Evolutionary conservation across 2,797 vertebrate species (phyloP).

Genomic region (Hapalemur alaotrensis): DNA sequence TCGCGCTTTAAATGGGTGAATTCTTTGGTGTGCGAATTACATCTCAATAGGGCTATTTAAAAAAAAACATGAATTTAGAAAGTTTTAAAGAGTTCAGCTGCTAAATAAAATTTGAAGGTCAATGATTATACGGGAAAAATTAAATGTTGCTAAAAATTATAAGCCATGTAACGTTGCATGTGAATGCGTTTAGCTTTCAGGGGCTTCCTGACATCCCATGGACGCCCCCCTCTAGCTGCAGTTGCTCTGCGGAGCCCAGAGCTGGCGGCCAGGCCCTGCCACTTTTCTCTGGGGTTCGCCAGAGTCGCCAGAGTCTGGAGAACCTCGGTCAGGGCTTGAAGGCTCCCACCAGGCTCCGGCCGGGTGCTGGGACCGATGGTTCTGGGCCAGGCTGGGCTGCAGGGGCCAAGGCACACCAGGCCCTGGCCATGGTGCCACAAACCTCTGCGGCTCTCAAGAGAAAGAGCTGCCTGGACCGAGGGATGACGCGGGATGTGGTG

Average conservation of each 20-base stretch:
- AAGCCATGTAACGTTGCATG: not conserved
- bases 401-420: fast-evolving
- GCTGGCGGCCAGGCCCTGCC: not conserved
- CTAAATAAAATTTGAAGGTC: not conserved
- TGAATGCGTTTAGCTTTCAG: not conserved
- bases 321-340: not conserved
- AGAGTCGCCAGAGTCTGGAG: not conserved
- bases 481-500: fast-evolving
- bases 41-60: not conserved
- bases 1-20: not conserved
- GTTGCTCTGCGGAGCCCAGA: too few species aligned
- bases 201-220: not conserved
- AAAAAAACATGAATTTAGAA: not conserved
- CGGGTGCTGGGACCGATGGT: fast-evolving
- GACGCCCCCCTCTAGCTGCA: not conserved
- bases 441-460: not conserved
- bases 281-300: not conserved
- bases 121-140: not conserved
- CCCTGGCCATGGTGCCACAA: not conserved
- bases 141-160: not conserved
- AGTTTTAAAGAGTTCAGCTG: not conserved
- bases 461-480: not conserved
- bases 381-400: not conserved
- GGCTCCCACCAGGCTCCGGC: fast-evolving
- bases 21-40: not conserved